Conservation (phyloP, 2,888 invertebrate species). For the Hemithea aestivaria region DNA sequence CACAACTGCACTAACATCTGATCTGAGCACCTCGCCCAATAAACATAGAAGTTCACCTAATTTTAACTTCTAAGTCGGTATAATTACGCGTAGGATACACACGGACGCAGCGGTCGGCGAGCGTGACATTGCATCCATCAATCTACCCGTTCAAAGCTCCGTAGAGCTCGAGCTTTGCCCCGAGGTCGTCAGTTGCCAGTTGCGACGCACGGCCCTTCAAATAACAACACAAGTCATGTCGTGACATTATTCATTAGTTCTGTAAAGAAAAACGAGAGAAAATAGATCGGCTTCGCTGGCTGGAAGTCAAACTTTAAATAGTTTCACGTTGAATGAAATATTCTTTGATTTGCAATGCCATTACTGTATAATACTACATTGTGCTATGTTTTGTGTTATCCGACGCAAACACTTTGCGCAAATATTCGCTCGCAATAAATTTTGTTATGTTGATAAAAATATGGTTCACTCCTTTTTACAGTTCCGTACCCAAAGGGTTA, state of each 20-base stretch:
- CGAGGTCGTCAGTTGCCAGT: constrained; percentile 34
- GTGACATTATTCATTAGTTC: constrained; percentile 22
- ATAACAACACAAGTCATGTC: constrained; percentile 24
- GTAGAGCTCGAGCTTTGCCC: constrained; percentile 7
- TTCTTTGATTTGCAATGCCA: no score
- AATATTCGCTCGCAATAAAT: no score
- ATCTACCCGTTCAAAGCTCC: constrained; percentile 11
- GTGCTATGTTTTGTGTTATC: no score
- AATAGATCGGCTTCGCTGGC: constrained; percentile 9
- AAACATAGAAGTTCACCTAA: constrained; percentile 12
- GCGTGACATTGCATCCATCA: constrained; percentile 36
- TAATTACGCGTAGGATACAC: constrained; percentile 24
- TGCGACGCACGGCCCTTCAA: constrained; percentile 32
- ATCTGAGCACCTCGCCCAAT: no score
- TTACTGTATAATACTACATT: no score
- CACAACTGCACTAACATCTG: constrained; percentile 3
- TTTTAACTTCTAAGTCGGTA: constrained; percentile 12
- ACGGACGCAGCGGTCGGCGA: constrained; percentile 32
- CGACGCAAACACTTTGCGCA: no score
- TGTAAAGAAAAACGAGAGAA: constrained; percentile 17
- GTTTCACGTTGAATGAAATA: constrained; percentile 11
- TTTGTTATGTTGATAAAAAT: no score
- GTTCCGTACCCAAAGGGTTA: no score
- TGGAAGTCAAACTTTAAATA: constrained; percentile 28
- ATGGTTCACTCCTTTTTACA: no score